Conservation (phyloP, 2,113 vertebrate genomes). For the Panthera leo region DNA sequence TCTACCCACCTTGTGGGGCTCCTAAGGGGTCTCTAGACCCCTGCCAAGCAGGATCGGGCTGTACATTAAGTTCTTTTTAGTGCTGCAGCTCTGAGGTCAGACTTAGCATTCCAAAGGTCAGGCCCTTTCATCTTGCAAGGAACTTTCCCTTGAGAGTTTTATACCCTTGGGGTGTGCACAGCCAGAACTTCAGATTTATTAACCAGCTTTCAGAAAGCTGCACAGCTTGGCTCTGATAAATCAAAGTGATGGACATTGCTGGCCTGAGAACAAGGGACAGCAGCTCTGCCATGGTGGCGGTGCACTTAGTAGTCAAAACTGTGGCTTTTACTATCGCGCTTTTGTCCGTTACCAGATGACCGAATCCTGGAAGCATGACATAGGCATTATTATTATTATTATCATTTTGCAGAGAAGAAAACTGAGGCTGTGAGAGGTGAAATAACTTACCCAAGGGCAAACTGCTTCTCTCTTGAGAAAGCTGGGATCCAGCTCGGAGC, state of each 20-base stretch:
- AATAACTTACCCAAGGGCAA: not conserved
- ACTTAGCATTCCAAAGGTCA: not conserved
- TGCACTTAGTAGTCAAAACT: fast-evolving
- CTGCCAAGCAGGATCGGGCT: not conserved
- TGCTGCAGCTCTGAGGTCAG: not conserved
- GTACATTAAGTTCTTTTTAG: not conserved
- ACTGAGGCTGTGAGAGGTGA: not conserved
- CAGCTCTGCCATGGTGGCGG: fast-evolving
- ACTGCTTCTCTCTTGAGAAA: not conserved
- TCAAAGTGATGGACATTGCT: not conserved
- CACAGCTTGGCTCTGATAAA: not conserved
- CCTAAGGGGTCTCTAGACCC: fast-evolving
- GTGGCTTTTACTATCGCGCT: not conserved
- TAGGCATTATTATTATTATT: not conserved
- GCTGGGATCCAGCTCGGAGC: not conserved
- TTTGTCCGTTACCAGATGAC: not conserved
- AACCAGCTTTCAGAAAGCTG: not conserved
- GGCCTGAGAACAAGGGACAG: not conserved
- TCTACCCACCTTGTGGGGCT: too few relatives aligned
- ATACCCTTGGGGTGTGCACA: not conserved
- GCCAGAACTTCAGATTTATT: not conserved
- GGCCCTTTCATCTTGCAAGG: not conserved
- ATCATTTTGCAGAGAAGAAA: not conserved
- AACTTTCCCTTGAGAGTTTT: not conserved
- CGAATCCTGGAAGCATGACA: fast-evolving